phyloP scores from a whole-genome alignment of 2,113 vertebrate species.

The Plecturocebus donacophilus region DNA sequence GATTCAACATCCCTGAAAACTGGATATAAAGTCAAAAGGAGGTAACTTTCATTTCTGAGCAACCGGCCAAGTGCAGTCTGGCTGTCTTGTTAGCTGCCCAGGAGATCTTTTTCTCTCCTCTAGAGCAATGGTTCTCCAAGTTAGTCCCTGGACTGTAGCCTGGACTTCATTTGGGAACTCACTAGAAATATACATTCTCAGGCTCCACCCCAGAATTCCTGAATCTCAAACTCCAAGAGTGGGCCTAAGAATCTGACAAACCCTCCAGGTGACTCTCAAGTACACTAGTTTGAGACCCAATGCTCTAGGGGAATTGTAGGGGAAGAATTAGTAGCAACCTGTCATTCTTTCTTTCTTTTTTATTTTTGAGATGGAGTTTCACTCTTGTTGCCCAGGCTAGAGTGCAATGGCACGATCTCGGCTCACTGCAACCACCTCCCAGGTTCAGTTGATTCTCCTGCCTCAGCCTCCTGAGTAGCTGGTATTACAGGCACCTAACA shows the following conservation, averaged over 20 bases:
- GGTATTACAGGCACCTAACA: too few relatives aligned
- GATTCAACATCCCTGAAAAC: not conserved
- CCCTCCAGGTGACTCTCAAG: not conserved
- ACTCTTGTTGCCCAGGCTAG: too few relatives aligned
- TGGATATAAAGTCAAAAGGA: not conserved
- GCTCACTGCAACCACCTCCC: too few relatives aligned
- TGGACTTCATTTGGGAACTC: not conserved
- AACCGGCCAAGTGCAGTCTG: not conserved
- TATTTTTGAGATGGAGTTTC: too few relatives aligned
- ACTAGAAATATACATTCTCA: not conserved
- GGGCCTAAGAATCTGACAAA: not conserved
- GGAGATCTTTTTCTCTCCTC: not conserved
- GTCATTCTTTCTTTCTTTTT: not conserved
- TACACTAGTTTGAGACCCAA: not conserved
- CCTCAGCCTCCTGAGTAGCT: too few relatives aligned
- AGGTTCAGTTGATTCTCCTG: too few relatives aligned
- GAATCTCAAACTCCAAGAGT: not conserved
- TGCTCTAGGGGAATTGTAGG: not conserved
- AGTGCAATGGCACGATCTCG: too few relatives aligned
- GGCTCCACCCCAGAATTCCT: not conserved
- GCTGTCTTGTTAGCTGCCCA: not conserved
- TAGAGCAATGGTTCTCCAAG: not conserved
- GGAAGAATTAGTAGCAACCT: not conserved
- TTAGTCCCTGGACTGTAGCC: not conserved
- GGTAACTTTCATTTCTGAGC: not conserved